Conservation (phyloP, 2,113 vertebrate species). For the Bostrychus sinensis region DNA sequence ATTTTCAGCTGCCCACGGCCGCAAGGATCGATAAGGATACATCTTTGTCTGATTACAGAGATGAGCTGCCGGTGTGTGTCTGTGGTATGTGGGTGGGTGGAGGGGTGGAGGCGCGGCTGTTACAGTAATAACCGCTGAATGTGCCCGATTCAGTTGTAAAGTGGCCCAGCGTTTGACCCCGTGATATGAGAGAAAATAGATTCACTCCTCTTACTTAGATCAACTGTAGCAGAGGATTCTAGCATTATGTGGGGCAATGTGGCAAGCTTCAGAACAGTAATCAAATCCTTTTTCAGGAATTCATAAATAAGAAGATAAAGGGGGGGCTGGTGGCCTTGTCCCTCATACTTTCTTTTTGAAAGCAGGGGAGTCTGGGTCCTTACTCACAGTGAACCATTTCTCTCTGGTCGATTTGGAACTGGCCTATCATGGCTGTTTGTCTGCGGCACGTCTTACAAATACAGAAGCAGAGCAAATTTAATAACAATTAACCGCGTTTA, state of each 20-base stretch:
- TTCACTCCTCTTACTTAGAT: not conserved
- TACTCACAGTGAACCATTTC: too few relatives aligned
- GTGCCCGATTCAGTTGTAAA: constrained; percentile 24
- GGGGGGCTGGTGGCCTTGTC: too few relatives aligned
- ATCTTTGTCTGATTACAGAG: constrained; percentile 73
- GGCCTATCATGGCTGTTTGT: too few relatives aligned
- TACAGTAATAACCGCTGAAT: constrained; percentile 24
- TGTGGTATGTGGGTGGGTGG: constrained; percentile 17
- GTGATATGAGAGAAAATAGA: constrained; percentile 6
- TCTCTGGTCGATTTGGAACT: too few relatives aligned
- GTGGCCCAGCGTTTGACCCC: constrained; percentile 10
- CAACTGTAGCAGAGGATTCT: not conserved
- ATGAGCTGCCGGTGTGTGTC: constrained; percentile 31
- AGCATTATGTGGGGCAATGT: not conserved
- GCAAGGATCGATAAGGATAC: constrained; percentile 66
- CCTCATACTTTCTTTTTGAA: too few relatives aligned
- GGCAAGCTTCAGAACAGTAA: not conserved
- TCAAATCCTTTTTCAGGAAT: not conserved
- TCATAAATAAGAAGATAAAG: not conserved
- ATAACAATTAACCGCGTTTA: too few relatives aligned
- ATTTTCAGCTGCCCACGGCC: constrained; percentile 54
- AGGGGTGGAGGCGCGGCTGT: constrained; percentile 8
- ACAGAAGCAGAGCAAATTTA: too few relatives aligned
- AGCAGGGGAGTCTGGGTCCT: too few relatives aligned
- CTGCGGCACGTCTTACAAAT: too few relatives aligned